Evolutionary conservation across 2,113 vertebrate genomes (phyloP).

Genomic region (Phalacrocorax brasilianus): DNA sequence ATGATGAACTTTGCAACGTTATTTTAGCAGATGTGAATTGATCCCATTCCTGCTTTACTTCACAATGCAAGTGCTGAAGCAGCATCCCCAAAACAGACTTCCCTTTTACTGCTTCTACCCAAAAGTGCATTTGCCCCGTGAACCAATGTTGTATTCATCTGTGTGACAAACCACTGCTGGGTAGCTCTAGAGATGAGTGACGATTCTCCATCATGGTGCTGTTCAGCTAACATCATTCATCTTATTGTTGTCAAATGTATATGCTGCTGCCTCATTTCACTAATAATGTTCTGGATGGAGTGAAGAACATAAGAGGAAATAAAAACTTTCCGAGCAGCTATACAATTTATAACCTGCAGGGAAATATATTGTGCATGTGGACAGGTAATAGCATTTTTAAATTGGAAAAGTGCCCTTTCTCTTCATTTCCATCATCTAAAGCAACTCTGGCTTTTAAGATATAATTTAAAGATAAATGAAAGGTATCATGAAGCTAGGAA

Average conservation of each 20-base stretch:
- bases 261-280: neutral
- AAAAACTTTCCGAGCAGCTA: neutral
- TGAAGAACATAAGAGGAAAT: neutral
- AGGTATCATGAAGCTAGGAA: constrained; percentile 37
- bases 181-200: neutral
- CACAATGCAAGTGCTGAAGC: neutral
- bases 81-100: neutral
- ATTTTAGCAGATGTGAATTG: neutral
- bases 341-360: neutral
- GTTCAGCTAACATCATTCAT: neutral
- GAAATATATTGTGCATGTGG: neutral
- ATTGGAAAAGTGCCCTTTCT: constrained; percentile 32
- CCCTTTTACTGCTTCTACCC: neutral
- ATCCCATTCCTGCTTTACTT: neutral
- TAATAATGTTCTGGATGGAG: neutral
- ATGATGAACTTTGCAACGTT: rapidly evolving
- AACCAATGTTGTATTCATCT: neutral
- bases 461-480: constrained; percentile 54
- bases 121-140: neutral
- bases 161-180: neutral
- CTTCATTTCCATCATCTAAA: neutral
- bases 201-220: neutral
- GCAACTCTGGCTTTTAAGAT: constrained; percentile 45
- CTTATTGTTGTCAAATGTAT: neutral
- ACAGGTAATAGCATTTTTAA: constrained; percentile 39